phyloP scores from a whole-genome alignment of 2,113 vertebrate species.

The Sarotherodon lohbergeri region DNA sequence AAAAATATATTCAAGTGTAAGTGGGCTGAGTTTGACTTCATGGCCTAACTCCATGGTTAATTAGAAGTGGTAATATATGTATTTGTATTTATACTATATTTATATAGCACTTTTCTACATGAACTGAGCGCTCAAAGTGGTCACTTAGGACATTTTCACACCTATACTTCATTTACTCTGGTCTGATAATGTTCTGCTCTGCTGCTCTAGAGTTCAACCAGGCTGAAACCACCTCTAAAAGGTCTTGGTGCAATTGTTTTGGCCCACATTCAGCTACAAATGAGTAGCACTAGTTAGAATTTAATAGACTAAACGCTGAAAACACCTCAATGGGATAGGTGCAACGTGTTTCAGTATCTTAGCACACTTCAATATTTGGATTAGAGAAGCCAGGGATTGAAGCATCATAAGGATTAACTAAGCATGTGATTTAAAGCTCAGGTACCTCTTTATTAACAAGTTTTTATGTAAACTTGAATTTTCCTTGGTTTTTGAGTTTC shows the following conservation, averaged over 20 bases:
- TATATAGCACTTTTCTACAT: neutral
- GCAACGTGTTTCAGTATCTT: neutral
- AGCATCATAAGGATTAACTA: neutral
- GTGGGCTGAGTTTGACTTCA: neutral
- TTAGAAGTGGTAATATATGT: neutral
- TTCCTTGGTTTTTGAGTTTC: neutral
- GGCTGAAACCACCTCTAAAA: neutral
- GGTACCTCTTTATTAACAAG: neutral
- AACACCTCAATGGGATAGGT: neutral
- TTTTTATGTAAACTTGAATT: neutral
- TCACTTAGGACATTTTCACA: neutral
- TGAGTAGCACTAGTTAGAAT: neutral
- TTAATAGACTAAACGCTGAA: neutral
- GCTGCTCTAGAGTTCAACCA: neutral
- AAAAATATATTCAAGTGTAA: neutral
- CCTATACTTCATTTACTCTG: neutral
- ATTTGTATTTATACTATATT: neutral
- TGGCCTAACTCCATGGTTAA: neutral
- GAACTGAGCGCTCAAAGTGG: neutral
- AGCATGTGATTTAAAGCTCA: neutral
- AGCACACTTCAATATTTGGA: neutral
- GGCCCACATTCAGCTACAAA: neutral
- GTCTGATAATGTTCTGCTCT: neutral
- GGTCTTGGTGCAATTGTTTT: neutral
- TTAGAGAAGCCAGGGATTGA: neutral